Evolutionary conservation across 1,140 invertebrate species (phyloP).

Genomic region (Eufriesea mexicana): DNA sequence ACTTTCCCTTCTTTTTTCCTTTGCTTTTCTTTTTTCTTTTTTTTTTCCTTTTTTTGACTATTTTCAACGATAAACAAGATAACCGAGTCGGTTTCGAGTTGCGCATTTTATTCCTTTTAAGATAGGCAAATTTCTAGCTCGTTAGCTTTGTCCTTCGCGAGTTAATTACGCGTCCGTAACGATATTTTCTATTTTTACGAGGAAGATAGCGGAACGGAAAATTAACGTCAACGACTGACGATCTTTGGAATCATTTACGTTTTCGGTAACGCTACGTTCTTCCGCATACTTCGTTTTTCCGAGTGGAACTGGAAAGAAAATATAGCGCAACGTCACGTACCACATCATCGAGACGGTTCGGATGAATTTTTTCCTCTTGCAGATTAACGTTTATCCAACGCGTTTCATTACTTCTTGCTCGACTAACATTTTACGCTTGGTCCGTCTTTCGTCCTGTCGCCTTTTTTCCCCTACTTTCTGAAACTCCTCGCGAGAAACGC

Average conservation of each 20-base stretch:
- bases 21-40: too few species aligned
- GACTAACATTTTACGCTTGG: constrained; percentile 6
- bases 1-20: background rate
- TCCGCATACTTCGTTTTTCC: background rate
- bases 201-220: too few species aligned
- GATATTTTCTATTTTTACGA: background rate
- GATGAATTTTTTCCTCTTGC: constrained; percentile 31
- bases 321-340: constrained; percentile 48
- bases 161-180: background rate
- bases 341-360: constrained; percentile 59
- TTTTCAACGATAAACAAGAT: background rate
- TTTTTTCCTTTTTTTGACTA: background rate
- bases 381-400: constrained; percentile 13
- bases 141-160: background rate
- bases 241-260: background rate
- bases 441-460: too few species aligned
- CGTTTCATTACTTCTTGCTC: constrained; percentile 9
- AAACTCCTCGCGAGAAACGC: background rate
- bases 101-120: background rate
- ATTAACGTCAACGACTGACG: background rate
- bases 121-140: background rate
- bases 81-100: background rate
- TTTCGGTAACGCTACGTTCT: background rate
- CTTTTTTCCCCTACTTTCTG: background rate
- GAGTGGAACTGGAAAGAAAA: constrained; percentile 32